Evolutionary conservation across 2,888 invertebrate genomes (phyloP), one percentile per base, ranked within the genome.

Genomic region (Orchesellides sinensis): DNA sequence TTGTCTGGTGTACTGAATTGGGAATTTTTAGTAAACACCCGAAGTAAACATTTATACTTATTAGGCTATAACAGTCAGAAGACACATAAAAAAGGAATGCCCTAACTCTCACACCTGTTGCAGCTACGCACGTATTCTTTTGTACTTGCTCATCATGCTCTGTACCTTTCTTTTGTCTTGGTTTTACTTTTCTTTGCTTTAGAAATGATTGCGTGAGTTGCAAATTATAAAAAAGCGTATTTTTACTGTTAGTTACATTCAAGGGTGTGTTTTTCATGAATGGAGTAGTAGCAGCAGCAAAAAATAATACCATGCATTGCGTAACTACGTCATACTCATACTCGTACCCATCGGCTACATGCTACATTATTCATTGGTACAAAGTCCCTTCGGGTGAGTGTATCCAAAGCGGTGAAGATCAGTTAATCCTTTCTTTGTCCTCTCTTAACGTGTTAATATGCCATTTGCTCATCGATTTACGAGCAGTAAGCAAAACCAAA

Each of bases 321-420:
- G 35, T 63, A 63, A 59, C 54, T 35, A 19, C 23, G 54, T 49
- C 49, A 49, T n/a, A 17, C 19, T 17, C 54, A 54, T 4, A 25
- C 75, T 66, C 65, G 75, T 66, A 66, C 56, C 75, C 54, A 54
- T 75, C 66, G 66, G 75, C 65, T 65, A 35, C 47, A n/a, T n/a
- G n/a, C n/a, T n/a, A n/a, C n/a, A n/a, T n/a, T n/a, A n/a, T n/a
- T n/a, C n/a, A n/a, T n/a, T n/a, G n/a, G n/a, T n/a, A n/a, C n/a
- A n/a, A n/a, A n/a, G n/a, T n/a, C n/a, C n/a, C n/a, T n/a, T n/a
- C n/a, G n/a, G n/a, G n/a, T n/a, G n/a, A n/a, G n/a, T n/a, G n/a
- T n/a, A n/a, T n/a, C n/a, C n/a, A n/a, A n/a, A n/a, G n/a, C n/a
- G n/a, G n/a, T n/a, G n/a, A n/a, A n/a, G n/a, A n/a, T n/a, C n/a